Base-by-base conservation (phyloP, 2,888 invertebrate genomes). In the Drosophila picticornis region DNA sequence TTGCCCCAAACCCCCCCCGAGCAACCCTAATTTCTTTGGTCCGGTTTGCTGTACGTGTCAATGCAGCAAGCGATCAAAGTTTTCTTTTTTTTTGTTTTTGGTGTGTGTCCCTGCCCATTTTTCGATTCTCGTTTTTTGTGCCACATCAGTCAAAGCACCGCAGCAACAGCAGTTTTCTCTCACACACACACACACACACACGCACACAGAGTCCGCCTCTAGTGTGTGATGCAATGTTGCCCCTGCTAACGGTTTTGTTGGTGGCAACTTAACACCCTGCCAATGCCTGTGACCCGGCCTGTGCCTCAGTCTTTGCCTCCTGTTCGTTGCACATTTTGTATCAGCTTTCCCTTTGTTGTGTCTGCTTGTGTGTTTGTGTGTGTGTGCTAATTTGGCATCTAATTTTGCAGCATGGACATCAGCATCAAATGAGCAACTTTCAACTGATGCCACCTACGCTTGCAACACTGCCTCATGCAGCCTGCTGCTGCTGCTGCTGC, bases 81-180 rank as follows among this genome's bases (percentile, higher is more conserved):
- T 86, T 88, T 81, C 75, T 86, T 80, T n/a, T 32, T 29, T 50
- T 64, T 59, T 55, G 43, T 34, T 32, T 34, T 31, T 16, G 7
- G 46, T 25, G 2, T 22, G 32, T 80, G 69, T 48, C 13, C 38
- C 53, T 32, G 61, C 34, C 63, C 58, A 58, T 73, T 69, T 73
- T 73, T 73, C 16, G 36, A 27, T 55, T 43, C 27, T 38, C 40
- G 32, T 31, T 48, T 60, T 48, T 48, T 80, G 72, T 77, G 86
- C 84, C 88, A 85, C 84, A 85, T 85, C 84, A 90, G 84, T 85
- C 84, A 85, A 83, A 88, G 81, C 66, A 75, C 84, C 90, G 66
- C 84, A 90, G 80, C 70, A 87, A 64, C 75, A 84, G 71, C 76
- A 86, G 75, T 57, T 81, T 46, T 25, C 38, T 59, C 36, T 46